Percentiles rank a stretch among this genome's conserved stretches.
Evolutionary conservation across 2,113 vertebrate species (phyloP).

Genomic region (Promerops cafer): DNA sequence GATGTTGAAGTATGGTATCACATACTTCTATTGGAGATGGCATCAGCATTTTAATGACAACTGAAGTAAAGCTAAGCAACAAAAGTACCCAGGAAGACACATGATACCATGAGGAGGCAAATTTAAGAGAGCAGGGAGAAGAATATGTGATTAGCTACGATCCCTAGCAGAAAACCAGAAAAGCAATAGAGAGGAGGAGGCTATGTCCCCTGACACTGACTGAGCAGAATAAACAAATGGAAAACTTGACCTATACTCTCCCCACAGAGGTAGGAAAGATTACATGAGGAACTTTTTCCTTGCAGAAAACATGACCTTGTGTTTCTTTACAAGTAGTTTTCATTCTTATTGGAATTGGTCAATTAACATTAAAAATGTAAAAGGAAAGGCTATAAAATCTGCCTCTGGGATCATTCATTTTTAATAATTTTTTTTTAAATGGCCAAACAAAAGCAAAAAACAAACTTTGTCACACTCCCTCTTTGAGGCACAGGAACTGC

Average conservation of each 20-base stretch:
- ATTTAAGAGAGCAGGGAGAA: not conserved
- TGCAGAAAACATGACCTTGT: not conserved
- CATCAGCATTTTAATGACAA: not conserved
- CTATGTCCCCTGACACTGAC: not conserved
- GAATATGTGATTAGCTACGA: not conserved
- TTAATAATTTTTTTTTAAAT: not conserved
- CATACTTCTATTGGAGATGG: not conserved
- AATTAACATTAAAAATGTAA: conserved; percentile 48
- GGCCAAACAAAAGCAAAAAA: not conserved
- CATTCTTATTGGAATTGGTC: not conserved
- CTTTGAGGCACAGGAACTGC: not conserved
- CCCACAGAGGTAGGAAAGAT: not conserved
- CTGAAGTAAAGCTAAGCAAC: not conserved
- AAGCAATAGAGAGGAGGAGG: not conserved
- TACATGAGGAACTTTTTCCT: not conserved
- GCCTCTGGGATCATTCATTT: not conserved
- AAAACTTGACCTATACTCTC: not conserved
- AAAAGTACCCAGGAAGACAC: not conserved
- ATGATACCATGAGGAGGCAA: not conserved
- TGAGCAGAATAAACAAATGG: not conserved
- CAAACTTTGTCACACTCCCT: not conserved
- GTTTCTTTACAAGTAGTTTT: not conserved
- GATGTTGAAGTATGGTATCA: not conserved
- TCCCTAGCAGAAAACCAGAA: not conserved
- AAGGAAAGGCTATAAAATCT: not conserved